phyloP scores from a whole-genome alignment of 2,797 vertebrate species.

The Hippocampus kuda region DNA sequence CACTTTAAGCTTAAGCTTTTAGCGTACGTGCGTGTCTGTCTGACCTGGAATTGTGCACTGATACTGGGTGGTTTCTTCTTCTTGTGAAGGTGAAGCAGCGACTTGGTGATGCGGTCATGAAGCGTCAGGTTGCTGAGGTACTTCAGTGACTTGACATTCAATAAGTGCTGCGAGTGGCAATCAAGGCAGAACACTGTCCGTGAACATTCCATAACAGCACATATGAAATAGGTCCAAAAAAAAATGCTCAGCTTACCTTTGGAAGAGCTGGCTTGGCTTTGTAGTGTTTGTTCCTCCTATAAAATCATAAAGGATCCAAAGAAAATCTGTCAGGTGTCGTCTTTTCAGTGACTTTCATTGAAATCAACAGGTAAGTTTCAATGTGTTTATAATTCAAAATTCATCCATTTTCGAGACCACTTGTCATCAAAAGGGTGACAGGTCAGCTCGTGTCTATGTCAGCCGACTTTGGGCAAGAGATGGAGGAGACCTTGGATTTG shows the following conservation, averaged over 20 bases:
- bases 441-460: neutral
- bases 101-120: slow-evolving; percentile 97
- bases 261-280: slow-evolving; percentile 84
- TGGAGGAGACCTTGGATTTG: neutral
- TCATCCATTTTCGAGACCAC: neutral
- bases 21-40: slow-evolving; percentile 10
- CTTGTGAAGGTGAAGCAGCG: slow-evolving; percentile 94
- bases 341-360: neutral
- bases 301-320: neutral
- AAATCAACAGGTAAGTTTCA: neutral
- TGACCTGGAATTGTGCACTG: slow-evolving; percentile 96
- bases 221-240: neutral
- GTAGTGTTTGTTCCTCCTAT: slow-evolving; percentile 90
- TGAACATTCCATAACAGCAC: neutral
- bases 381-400: neutral
- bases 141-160: slow-evolving; percentile 93
- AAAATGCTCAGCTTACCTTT: slow-evolving; percentile 70
- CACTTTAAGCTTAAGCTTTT: neutral
- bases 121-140: slow-evolving; percentile 87
- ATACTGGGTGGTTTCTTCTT: slow-evolving; percentile 99
- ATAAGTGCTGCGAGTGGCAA: slow-evolving; percentile 72
- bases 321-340: neutral
- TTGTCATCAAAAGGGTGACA: neutral
- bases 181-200: neutral
- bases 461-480: neutral